phyloP scores from a whole-genome alignment of 2,797 vertebrate genomes.

The Pantherophis vulpinus region DNA sequence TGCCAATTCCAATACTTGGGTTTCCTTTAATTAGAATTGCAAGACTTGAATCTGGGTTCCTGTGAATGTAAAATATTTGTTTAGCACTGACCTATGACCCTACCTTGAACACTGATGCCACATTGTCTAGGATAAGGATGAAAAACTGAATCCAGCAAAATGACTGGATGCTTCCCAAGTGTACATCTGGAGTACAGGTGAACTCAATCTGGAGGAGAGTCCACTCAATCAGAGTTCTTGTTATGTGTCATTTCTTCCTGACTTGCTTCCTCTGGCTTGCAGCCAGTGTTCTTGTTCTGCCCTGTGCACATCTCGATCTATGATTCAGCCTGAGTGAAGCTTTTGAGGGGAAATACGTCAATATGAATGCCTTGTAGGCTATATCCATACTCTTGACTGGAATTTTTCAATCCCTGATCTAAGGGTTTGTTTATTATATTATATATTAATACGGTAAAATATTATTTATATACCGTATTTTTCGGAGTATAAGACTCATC shows the following conservation, averaged over 20 bases:
- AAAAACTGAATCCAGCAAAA: not conserved
- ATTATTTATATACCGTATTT: not conserved
- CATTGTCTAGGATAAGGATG: not conserved
- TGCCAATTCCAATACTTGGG: not conserved
- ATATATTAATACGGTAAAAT: not conserved
- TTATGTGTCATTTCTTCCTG: not conserved
- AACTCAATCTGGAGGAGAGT: not conserved
- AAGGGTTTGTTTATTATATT: not conserved
- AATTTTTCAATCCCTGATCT: not conserved
- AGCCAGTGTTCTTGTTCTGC: not conserved
- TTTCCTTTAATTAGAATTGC: not conserved
- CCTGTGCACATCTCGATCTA: not conserved
- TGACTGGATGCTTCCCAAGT: not conserved
- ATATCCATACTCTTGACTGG: not conserved
- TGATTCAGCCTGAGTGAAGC: not conserved
- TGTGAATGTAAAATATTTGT: not conserved
- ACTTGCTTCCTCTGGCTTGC: not conserved
- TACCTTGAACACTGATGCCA: not conserved
- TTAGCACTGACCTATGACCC: not conserved
- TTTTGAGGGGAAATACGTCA: not conserved
- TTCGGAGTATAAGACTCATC: too few species aligned
- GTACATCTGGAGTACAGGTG: not conserved
- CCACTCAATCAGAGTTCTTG: not conserved
- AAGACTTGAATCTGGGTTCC: not conserved
- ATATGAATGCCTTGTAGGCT: not conserved